Evolutionary conservation across 2,113 vertebrate species (phyloP).

Genomic region (Semicossyphus pulcher): DNA sequence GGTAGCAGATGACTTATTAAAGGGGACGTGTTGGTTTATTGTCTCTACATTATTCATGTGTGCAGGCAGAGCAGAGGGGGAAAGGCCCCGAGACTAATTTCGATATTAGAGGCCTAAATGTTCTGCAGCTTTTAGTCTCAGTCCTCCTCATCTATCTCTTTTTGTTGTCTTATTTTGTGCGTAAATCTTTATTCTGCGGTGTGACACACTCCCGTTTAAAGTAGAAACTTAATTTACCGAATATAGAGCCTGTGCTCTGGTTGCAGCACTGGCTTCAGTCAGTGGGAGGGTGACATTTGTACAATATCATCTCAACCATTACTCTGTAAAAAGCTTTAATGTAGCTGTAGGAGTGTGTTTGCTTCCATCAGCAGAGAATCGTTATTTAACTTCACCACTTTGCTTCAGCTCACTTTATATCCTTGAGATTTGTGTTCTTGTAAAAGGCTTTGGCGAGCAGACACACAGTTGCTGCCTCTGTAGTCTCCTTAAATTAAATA

Average conservation of each 20-base stretch:
- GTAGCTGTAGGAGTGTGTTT: neutral
- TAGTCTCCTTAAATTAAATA: neutral
- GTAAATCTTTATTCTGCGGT: too few species aligned
- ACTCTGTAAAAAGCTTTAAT: neutral
- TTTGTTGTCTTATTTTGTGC: slow-evolving; percentile 12
- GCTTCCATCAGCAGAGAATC: neutral
- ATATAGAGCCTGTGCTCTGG: neutral
- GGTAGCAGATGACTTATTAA: neutral
- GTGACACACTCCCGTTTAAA: neutral
- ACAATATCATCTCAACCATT: slow-evolving; percentile 11
- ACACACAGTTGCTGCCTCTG: neutral
- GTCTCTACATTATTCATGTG: slow-evolving; percentile 21
- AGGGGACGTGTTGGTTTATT: slow-evolving; percentile 40
- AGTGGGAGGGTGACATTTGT: slow-evolving; percentile 1
- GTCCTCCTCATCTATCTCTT: slow-evolving; percentile 52
- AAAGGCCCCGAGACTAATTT: slow-evolving; percentile 26
- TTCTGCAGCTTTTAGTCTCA: slow-evolving; percentile 3
- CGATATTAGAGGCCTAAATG: slow-evolving; percentile 10
- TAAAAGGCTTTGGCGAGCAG: neutral
- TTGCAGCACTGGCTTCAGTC: slow-evolving; percentile 5
- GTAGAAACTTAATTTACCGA: slow-evolving; percentile 7
- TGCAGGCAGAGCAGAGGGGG: slow-evolving; percentile 1
- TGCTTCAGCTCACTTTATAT: neutral
- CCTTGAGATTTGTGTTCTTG: neutral
- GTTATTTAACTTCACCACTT: neutral